Evolutionary conservation across 2,797 vertebrate species (phyloP).

Genomic region (Acridotheres tristis): DNA sequence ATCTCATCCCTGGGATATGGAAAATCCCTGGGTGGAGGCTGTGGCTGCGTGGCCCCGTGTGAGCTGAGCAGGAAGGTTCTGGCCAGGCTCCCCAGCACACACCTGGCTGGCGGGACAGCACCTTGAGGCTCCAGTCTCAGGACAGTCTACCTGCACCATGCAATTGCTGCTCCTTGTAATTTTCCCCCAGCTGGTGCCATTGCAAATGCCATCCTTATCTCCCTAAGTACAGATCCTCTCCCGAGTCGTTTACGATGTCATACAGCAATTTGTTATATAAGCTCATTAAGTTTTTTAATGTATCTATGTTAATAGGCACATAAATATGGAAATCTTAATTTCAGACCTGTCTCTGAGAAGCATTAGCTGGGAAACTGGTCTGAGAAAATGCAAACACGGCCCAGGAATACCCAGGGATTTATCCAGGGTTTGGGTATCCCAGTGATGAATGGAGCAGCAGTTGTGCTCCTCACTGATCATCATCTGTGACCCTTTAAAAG

Average conservation of each 20-base stretch:
- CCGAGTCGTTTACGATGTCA: not conserved
- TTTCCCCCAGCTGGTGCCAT: constrained; percentile 60
- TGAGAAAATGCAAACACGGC: constrained; percentile 36
- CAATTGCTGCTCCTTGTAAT: constrained; percentile 66
- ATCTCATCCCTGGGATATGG: accelerated
- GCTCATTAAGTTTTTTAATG: constrained; percentile 45
- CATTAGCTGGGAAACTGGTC: constrained; percentile 22
- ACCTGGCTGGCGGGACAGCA: not conserved
- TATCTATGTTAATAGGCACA: constrained; percentile 38
- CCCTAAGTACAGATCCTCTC: constrained; percentile 58
- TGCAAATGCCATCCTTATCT: constrained; percentile 67
- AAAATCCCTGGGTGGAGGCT: not conserved
- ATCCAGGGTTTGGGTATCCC: not conserved
- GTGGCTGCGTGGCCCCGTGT: not conserved
- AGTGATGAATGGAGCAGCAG: not conserved
- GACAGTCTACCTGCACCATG: not conserved
- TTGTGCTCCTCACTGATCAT: not conserved
- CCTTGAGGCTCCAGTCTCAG: constrained; percentile 45
- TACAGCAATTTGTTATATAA: constrained; percentile 61
- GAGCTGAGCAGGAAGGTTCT: not conserved
- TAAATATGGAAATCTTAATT: constrained; percentile 58
- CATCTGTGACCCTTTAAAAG: not conserved
- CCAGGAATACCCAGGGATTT: not conserved
- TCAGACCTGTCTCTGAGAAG: constrained; percentile 39
- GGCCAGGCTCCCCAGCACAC: not conserved